phyloP scores from a whole-genome alignment of 2,888 invertebrate genomes.

The Philaethria dido region DNA sequence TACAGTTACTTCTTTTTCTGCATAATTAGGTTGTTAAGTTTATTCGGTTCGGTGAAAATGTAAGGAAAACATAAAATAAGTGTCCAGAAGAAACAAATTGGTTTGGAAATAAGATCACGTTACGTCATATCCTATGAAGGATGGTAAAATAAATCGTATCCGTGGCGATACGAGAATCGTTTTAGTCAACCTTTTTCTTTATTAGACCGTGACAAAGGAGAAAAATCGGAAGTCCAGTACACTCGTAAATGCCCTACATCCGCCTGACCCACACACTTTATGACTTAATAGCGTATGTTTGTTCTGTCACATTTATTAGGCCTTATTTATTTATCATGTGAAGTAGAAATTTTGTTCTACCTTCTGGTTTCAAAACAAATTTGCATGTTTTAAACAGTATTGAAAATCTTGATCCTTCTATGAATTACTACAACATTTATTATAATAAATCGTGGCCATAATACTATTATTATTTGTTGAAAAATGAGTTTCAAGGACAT shows the following conservation, averaged over 20 bases:
- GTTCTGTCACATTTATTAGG: conserved; percentile 40
- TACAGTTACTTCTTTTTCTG: no score
- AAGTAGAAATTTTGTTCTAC: background rate
- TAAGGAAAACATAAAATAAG: conserved; percentile 44
- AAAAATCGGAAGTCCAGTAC: conserved; percentile 50
- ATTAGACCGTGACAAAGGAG: conserved; percentile 55
- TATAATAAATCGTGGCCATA: background rate
- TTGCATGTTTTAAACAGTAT: background rate
- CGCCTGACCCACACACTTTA: conserved; percentile 41
- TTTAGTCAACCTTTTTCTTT: conserved; percentile 49
- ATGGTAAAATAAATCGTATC: conserved; percentile 41
- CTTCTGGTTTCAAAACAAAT: background rate
- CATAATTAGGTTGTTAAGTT: no score
- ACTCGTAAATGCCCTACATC: conserved; percentile 41
- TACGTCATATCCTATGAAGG: conserved; percentile 46
- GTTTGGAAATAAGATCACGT: conserved; percentile 51
- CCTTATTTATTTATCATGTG: conserved; percentile 31
- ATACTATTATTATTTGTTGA: background rate
- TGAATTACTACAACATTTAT: background rate
- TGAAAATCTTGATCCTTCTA: background rate
- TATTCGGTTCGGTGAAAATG: no score
- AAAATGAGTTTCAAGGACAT: background rate
- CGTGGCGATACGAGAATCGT: conserved; percentile 40
- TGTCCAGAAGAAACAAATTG: conserved; percentile 39
- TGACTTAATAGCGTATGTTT: conserved; percentile 41